Base-by-base conservation (phyloP, 2,797 vertebrate genomes). In the Austrolebias charrua region DNA sequence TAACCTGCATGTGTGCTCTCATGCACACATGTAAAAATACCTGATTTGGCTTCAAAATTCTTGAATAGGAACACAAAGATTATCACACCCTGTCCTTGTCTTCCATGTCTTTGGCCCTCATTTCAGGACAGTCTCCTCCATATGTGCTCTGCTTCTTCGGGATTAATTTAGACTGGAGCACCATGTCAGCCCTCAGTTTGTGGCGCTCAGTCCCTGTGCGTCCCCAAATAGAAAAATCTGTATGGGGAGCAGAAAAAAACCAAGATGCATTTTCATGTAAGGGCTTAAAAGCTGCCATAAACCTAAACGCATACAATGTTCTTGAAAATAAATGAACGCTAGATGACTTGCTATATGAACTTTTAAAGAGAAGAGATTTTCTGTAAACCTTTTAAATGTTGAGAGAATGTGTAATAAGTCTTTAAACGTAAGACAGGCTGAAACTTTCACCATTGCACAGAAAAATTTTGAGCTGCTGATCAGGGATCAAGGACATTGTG, bases 201-300 rank as follows among this genome's bases (percentile, higher is more conserved):
- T 86, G 83, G 79, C 10, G 49, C 78, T 80, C 58, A 45, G 28
- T 71, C 44, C 61, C 24, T 33, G 16, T 63, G 45, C 57, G 52
- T 57, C 50, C 33, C 33, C 53, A 78, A 87, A 83, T 81, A 83
- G 55, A 76, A 18, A 57, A 16, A 47, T 62, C 28, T 60, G 8
- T 51, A 16, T 16, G 20, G 42, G 40, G 8, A 19, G 1, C 2
- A 12, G 46, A n/a, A 31, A 24, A 40, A 12, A 12, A 40, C 38
- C 3, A 4, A 13, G 10, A 40, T 40, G 12, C 11, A 13, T 40
- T 40, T 40, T 1, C 11, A 12, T 11, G 4, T 12, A 11, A 40
- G 4, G 38, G 10, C 38, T 1, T 9, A 33, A 9, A 38, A 38
- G 35, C 35, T 38, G 35, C 35, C 35, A 10, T 38, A 10, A 3